Conservation (phyloP, 2,888 invertebrate species). For the Rhamnusium bicolor region DNA sequence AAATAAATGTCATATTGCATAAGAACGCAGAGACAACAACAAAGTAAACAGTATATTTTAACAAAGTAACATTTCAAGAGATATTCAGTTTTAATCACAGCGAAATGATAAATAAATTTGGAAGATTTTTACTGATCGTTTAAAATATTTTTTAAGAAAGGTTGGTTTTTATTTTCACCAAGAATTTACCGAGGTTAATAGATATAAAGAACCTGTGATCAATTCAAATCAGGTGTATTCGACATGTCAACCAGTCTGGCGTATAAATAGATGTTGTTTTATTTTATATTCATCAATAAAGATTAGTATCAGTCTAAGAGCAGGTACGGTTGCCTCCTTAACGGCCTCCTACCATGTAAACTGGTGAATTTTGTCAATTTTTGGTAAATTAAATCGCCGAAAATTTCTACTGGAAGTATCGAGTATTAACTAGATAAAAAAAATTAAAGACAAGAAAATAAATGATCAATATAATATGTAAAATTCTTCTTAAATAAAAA, state of each 20-base stretch:
- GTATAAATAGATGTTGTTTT: background rate
- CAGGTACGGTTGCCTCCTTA: background rate
- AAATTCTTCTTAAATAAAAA: too few species aligned
- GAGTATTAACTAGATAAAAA: too few species aligned
- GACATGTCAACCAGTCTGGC: conserved; percentile 82
- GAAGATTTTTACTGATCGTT: too few species aligned
- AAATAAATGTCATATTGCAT: background rate
- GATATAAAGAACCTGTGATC: conserved; percentile 87
- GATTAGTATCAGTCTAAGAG: background rate
- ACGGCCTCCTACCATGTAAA: background rate
- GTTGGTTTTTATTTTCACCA: background rate
- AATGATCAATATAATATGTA: too few species aligned
- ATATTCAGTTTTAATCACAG: too few species aligned
- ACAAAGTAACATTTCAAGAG: background rate
- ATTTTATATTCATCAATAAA: background rate
- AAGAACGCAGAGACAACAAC: background rate
- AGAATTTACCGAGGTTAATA: background rate
- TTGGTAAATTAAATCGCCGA: background rate
- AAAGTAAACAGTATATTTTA: background rate
- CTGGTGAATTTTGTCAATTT: background rate
- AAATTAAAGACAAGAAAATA: too few species aligned
- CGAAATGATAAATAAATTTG: too few species aligned
- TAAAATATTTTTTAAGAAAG: too few species aligned
- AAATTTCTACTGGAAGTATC: background rate
- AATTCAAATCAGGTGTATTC: conserved; percentile 81